phyloP scores from a whole-genome alignment of 2,888 invertebrate genomes.

The Xanthorhoe designata region DNA sequence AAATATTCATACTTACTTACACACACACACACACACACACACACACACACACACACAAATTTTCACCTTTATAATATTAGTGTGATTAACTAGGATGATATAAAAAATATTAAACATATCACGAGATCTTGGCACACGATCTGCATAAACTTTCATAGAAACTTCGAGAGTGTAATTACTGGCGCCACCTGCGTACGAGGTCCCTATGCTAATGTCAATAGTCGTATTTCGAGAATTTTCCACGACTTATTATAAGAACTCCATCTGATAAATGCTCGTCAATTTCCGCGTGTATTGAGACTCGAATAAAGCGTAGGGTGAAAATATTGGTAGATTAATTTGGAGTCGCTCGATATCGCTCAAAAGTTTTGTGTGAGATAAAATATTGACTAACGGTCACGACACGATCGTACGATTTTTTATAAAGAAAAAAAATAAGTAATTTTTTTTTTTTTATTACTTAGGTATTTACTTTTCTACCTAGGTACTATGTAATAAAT shows the following conservation, averaged over 20 bases:
- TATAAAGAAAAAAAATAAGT: no score
- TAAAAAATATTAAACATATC: no score
- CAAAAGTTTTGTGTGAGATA: neutral
- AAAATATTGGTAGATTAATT: constrained; percentile 52
- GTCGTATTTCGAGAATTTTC: constrained; percentile 64
- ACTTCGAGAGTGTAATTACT: constrained; percentile 80
- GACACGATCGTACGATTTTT: no score
- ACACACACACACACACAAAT: no score
- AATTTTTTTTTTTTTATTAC: no score
- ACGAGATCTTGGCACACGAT: constrained; percentile 51
- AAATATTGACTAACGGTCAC: neutral
- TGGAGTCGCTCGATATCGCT: neutral
- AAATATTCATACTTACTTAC: no score
- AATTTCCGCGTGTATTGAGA: constrained; percentile 74
- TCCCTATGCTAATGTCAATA: constrained; percentile 73
- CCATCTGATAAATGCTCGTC: constrained; percentile 79
- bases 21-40: no score
- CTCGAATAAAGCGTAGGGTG: constrained; percentile 79
- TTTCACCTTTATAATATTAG: no score
- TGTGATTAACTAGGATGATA: no score
- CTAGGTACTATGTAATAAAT: constrained; percentile 49
- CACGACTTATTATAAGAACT: constrained; percentile 77
- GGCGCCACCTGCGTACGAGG: constrained; percentile 78
- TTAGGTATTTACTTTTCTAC: no score
- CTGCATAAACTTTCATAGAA: constrained; percentile 73